A percentile compares a stretch with the other conserved stretches of the same genome.
Conservation (phyloP, 2,113 vertebrate genomes). For the Cyprinus carpio region DNA sequence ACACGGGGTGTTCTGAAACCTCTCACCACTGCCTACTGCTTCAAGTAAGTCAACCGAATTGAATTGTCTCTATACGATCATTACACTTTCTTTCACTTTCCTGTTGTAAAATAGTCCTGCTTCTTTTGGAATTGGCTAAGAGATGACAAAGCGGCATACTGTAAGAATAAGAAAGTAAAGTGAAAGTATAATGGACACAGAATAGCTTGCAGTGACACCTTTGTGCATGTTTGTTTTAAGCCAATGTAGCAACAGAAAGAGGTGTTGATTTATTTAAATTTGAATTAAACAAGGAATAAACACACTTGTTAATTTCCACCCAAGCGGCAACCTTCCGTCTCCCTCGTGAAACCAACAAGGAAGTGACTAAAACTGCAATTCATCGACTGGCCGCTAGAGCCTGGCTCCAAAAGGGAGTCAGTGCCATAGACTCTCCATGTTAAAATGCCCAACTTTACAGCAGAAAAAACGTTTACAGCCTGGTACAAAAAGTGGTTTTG, state of each 20-base stretch:
- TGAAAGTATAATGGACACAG: not conserved
- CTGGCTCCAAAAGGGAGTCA: no score
- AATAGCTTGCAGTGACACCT: not conserved
- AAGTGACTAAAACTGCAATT: no score
- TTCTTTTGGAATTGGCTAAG: not conserved
- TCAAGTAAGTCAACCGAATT: constrained; percentile 81
- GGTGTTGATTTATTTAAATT: not conserved
- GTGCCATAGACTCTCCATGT: no score
- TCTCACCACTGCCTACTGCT: constrained; percentile 85
- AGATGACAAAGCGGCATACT: not conserved
- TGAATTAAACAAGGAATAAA: not conserved
- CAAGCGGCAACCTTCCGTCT: no score
- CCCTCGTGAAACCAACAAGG: no score
- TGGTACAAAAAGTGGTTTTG: no score
- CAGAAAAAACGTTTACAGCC: no score
- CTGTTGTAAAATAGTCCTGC: not conserved
- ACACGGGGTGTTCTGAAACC: constrained; percentile 80
- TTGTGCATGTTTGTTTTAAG: not conserved
- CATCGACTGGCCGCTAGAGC: no score
- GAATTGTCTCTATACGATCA: not conserved
- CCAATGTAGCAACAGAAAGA: not conserved
- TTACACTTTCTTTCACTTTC: not conserved
- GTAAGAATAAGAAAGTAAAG: not conserved
- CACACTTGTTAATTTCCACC: not conserved
- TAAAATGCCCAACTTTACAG: no score